Base-by-base conservation (phyloP, 2,888 invertebrate genomes). In the Polydrusus pterygomalis region DNA sequence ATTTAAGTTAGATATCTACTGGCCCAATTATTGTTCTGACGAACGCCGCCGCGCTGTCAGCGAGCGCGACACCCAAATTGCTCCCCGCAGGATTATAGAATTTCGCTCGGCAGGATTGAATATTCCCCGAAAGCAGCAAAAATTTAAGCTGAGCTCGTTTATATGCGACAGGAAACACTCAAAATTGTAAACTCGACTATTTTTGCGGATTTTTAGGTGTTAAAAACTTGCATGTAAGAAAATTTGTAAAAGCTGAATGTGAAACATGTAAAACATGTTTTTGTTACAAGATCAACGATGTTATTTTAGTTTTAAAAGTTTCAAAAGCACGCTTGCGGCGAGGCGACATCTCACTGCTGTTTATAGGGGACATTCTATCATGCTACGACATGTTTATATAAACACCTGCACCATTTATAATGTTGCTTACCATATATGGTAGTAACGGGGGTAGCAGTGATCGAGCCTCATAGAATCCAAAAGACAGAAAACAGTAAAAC, bases 131-230 rank as follows among this genome's bases (percentile, higher is more conserved):
- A 65, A 64, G 64, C 71, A 63, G 63, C 64, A 64, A 67, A 67
- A 73, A 67, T 73, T 73, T 67, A 25, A 65, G 67, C 73, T 73
- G 67, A 72, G 71, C 51, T 60, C 20, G 60, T 74, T 68, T 74
- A 74, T 62, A 74, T 74, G 62, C 68, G 63, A 62, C 51, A 40
- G 60, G 68, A 62, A 58, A 56, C 63, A 43, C 56, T 72, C 64
- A 60, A 73, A 65, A 58, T 69, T 68, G 63, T 51, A 74, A 74
- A 74, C 74, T 62, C 25, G 38, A 25, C 51, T 49, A 60, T 73
- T 73, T 67, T 51, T 38, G 51, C 60, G 62, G 74, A 73, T 73
- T 67, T 72, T 65, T 38, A 45, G 74, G 63, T 60, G 68, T 74
- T 74, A 51, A 74, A 74, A 74, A 69, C 40, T 74, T 74, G 68